Base-by-base conservation (phyloP, 2,797 vertebrate species). In the Scyliorhinus canicula region DNA sequence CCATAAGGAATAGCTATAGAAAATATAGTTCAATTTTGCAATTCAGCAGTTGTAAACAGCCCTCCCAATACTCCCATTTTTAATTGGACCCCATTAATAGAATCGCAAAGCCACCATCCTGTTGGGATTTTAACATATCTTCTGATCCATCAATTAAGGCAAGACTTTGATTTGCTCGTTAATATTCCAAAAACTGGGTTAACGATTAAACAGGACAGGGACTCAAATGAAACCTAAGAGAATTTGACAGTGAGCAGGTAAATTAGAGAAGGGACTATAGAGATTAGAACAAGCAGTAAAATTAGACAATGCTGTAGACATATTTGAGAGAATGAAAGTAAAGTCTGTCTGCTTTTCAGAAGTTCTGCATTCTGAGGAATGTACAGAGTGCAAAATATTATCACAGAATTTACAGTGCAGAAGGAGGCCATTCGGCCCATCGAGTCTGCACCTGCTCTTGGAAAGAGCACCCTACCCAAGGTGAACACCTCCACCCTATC, bases 201-300 rank as follows among this genome's bases (percentile, higher is more conserved):
- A 82, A 47, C 40, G 21, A 44, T 26, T 24, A 82, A 47, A 44
- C 79, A 82, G 79, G 44, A 44, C 79, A 82, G 21, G 79, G 40
- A 47, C 79, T 47, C 47, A 44, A 47, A 82, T 82, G 24, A 82
- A 82, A 82, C 79, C 79, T 47, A 35, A 82, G 40, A 82, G 79
- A 82, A 82, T 47, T 82, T 44, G 47, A 47, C 40, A 82, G 40
- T 26, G 79, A 82, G 21, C 44, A 82, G 21, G 40, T 24, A 47
- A 82, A 82, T 82, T 82, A 82, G 8, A 82, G 79, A 26, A 82
- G 21, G 79, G 79, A 82, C 79, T 82, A 47, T 24, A 82, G 79
- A 82, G 79, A 82, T 82, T 82, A 82, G n/a, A 82, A 82, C 40
- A 82, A 24, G 40, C 77, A 82, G 44, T 82, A 82, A 47, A 82